A percentile compares a stretch with the other conserved stretches of the same genome.
These are phyloP conservation scores for Notarius lentiginosus DNA, from an alignment of 2,113 vertebrate species.

Conservation along the genomic window DNA sequence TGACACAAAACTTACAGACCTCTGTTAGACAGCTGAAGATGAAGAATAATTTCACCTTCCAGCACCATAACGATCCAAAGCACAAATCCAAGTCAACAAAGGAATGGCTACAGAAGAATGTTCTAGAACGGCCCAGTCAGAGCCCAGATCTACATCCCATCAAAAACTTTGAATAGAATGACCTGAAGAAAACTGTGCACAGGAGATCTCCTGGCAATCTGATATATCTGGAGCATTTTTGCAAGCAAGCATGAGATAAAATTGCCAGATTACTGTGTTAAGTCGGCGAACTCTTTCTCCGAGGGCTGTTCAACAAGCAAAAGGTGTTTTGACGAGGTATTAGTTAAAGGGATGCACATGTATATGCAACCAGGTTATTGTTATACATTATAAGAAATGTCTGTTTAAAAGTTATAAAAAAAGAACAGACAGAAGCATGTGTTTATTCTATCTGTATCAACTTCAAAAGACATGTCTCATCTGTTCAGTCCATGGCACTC, in stretches of 20 bases:
- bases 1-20: not conserved
- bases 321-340: not conserved
- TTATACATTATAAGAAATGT: no score
- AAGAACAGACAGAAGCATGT: no score
- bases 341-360: not conserved
- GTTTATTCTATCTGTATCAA: no score
- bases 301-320: not conserved
- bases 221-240: not conserved
- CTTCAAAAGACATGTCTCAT: no score
- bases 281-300: not conserved
- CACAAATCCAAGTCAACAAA: not conserved
- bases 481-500: no score
- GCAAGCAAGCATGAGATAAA: not conserved
- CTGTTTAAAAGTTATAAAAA: no score
- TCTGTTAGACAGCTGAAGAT: not conserved
- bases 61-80: not conserved
- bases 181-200: not conserved
- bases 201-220: not conserved
- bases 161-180: not conserved
- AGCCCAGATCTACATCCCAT: not conserved
- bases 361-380: not conserved
- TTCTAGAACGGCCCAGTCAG: not conserved
- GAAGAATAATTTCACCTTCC: not conserved
- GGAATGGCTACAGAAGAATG: not conserved
- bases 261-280: not conserved